Conservation (phyloP, 2,888 invertebrate genomes). For the Lepetodrilus schrolli region DNA sequence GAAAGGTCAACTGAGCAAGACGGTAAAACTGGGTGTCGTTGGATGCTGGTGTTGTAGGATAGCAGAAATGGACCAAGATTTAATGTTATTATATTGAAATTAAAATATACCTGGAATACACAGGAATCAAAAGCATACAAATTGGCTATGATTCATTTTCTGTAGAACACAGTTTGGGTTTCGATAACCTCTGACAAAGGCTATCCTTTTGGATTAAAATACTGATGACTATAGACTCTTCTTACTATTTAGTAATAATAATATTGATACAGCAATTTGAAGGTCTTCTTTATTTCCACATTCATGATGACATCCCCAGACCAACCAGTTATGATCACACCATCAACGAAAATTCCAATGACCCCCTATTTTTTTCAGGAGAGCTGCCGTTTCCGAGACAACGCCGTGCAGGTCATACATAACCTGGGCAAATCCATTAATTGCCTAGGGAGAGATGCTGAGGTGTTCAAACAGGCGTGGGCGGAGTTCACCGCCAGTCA, state of each 20-base stretch:
- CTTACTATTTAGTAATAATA: not conserved
- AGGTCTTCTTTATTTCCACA: not conserved
- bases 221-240: not conserved
- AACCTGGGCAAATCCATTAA: constrained; percentile 71
- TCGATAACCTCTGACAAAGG: no score
- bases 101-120: no score
- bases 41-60: no score
- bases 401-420: constrained; percentile 70
- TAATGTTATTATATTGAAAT: no score
- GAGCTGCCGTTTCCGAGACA: constrained; percentile 73
- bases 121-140: no score
- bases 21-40: no score
- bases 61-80: no score
- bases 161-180: no score
- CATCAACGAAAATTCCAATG: not conserved
- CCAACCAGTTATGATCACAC: not conserved
- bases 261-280: not conserved
- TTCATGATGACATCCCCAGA: not conserved
- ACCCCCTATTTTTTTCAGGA: constrained; percentile 60
- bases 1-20: no score
- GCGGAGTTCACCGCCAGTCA: constrained; percentile 66
- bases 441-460: constrained; percentile 62
- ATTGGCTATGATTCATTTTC: no score
- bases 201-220: no score
- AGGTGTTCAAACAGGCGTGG: constrained; percentile 59